These are phyloP conservation scores for Masticophis lateralis DNA, from an alignment of 2,797 vertebrate species.

Conservation along the genomic window DNA sequence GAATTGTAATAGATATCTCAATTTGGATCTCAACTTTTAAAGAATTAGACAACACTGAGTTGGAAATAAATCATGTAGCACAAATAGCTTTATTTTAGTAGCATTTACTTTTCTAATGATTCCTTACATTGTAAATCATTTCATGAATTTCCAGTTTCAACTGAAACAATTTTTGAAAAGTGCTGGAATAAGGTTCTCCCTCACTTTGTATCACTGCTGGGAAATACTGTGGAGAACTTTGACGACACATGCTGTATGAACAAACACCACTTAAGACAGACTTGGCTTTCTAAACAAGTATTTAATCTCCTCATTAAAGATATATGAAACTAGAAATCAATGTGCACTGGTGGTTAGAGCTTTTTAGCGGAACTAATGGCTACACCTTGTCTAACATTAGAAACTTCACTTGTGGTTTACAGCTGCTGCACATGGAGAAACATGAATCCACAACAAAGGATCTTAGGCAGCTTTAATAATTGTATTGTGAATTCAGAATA, in stretches of 20 bases:
- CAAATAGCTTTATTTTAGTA: conserved; percentile 13
- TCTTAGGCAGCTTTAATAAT: conserved; percentile 61
- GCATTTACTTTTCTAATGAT: conserved; percentile 46
- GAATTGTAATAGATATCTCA: neutral
- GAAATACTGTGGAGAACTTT: conserved; percentile 80
- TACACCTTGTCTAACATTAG: conserved; percentile 93
- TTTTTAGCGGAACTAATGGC: conserved; percentile 86
- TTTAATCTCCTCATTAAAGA: conserved; percentile 99
- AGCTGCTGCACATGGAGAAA: conserved; percentile 76
- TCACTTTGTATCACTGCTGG: conserved; percentile 74
- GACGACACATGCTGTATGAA: conserved; percentile 72
- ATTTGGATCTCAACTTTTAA: neutral
- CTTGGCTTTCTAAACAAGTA: conserved; percentile 96
- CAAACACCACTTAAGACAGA: conserved; percentile 86
- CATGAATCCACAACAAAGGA: conserved; percentile 62
- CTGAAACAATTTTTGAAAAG: conserved; percentile 60
- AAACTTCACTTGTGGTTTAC: conserved; percentile 84
- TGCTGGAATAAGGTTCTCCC: conserved; percentile 62
- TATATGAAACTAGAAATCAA: conserved; percentile 99
- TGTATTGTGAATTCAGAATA: conserved; percentile 60
- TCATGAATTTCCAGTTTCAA: conserved; percentile 54
- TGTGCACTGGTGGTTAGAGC: conserved; percentile 84
- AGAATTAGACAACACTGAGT: neutral
- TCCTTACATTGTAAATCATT: conserved; percentile 35
- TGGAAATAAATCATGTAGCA: neutral